Evolutionary conservation across 2,113 vertebrate species (phyloP), one percentile per base, ranked within the genome.

Genomic region (Sylvilagus bachmani): DNA sequence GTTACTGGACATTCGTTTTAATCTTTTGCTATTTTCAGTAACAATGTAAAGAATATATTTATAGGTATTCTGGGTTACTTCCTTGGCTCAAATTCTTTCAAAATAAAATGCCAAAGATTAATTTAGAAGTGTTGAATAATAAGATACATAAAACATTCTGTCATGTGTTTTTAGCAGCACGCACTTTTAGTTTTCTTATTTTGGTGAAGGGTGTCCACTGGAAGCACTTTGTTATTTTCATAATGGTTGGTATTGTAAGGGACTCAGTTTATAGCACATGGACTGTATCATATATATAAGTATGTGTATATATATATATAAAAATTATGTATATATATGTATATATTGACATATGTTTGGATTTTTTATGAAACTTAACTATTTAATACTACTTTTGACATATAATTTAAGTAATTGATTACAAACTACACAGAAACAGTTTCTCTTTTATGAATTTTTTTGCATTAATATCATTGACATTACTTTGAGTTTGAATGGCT

Each of bases 41-140:
- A 58, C 16, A 77, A 7, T 61, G 2, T 75, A 29, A 84, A 92
- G 44, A 51, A 36, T 16, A 17, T 88, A 29, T 22, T 81, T 90
- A 66, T 6, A 70, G n/a, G 78, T 64, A 78, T 19, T 13, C 55
- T 70, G 6, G 49, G 79, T 69, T 91, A 36, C 66, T 87, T 73
- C 33, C 75, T 90, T 87, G 71, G 66, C 62, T 91, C 82, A 58
- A 81, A 49, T 86, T 95, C 64, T 62, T 58, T 86, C 44, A 91
- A 89, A 77, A 10, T n/a, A 71, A 88, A 91, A 78, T 10, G 61
- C 31, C 5, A 90, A 22, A 84, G 71, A 86, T 62, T 36, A 79
- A 44, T 73, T 91, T 89, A 75, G 67, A 91, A 86, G 91, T 67
- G 2, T 86, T 82, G 1, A 79, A 31, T 64, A 22, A 71, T 61